A percentile compares a stretch with the other conserved stretches of the same genome.
These are phyloP conservation scores for Gerosis bhagava DNA, from an alignment of 2,888 invertebrate genomes.

Conservation along the genomic window DNA sequence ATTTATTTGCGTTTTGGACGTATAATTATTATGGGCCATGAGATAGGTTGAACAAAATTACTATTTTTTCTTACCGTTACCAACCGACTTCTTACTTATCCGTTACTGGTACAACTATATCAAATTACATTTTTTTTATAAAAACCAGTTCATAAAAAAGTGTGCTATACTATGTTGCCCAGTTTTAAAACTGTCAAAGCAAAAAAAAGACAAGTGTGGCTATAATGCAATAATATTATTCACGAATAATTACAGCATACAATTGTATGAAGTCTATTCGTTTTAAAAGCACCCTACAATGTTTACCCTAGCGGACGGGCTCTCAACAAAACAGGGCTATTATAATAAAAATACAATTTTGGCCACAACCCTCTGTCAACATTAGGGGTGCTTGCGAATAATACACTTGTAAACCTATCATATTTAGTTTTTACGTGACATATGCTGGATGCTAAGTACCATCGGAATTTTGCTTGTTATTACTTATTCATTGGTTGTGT, in stretches of 20 bases:
- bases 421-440: slow-evolving; percentile 27
- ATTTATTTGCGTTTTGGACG: too few species aligned
- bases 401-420: slow-evolving; percentile 60
- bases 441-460: slow-evolving; percentile 30
- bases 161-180: slow-evolving; percentile 35
- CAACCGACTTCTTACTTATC: too few species aligned
- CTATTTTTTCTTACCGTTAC: too few species aligned
- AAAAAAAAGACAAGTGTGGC: slow-evolving; percentile 1
- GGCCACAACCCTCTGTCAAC: slow-evolving; percentile 69
- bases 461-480: slow-evolving; percentile 20
- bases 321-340: slow-evolving; percentile 71
- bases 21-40: too few species aligned
- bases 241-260: slow-evolving; percentile 57
- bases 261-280: slow-evolving; percentile 46
- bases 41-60: too few species aligned
- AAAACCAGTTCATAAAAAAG: neutral
- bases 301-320: slow-evolving; percentile 66
- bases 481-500: slow-evolving; percentile 1
- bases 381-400: slow-evolving; percentile 72
- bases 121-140: too few species aligned
- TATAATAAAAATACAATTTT: slow-evolving; percentile 82
- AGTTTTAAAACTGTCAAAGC: neutral
- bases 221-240: slow-evolving; percentile 38
- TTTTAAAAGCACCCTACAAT: slow-evolving; percentile 58
- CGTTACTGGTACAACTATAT: too few species aligned